These are phyloP conservation scores for Meloidogyne exigua DNA, from an alignment of 1,140 invertebrate species.

Conservation along the genomic window DNA sequence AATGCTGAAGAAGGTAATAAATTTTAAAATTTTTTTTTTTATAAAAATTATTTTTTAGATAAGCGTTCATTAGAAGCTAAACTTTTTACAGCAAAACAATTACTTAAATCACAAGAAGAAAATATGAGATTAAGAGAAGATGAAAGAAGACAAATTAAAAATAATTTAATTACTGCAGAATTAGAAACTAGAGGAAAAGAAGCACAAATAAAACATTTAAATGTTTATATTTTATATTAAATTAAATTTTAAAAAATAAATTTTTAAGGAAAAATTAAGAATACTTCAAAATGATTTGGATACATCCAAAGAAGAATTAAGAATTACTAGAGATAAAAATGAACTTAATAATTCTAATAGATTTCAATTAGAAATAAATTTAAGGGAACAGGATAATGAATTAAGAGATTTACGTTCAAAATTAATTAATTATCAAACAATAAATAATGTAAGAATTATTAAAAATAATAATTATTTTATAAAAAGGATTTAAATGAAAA, in stretches of 20 bases:
- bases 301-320: conserved; percentile 58
- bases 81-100: conserved; percentile 55
- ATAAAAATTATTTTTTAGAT: conserved; percentile 35
- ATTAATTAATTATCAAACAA: conserved; percentile 54
- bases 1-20: conserved; percentile 55
- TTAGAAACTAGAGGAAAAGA: conserved; percentile 61
- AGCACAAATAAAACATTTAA: conserved; percentile 61
- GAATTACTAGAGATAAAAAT: conserved; percentile 53
- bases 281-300: conserved; percentile 60
- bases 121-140: conserved; percentile 59
- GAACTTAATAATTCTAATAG: conserved; percentile 54
- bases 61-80: conserved; percentile 58
- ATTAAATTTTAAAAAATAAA: background rate
- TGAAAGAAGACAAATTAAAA: conserved; percentile 59
- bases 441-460: conserved; percentile 36
- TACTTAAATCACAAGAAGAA: conserved; percentile 63
- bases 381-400: conserved; percentile 59
- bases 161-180: conserved; percentile 59
- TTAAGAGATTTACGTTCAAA: conserved; percentile 51
- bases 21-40: background rate
- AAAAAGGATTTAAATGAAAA: conserved; percentile 48
- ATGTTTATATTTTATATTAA: conserved; percentile 29
- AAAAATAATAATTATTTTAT: conserved; percentile 14
- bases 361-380: conserved; percentile 56
- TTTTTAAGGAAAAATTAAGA: conserved; percentile 59